Evolutionary conservation across 2,888 invertebrate species (phyloP).

Genomic region (Aleiodes leptofemur): DNA sequence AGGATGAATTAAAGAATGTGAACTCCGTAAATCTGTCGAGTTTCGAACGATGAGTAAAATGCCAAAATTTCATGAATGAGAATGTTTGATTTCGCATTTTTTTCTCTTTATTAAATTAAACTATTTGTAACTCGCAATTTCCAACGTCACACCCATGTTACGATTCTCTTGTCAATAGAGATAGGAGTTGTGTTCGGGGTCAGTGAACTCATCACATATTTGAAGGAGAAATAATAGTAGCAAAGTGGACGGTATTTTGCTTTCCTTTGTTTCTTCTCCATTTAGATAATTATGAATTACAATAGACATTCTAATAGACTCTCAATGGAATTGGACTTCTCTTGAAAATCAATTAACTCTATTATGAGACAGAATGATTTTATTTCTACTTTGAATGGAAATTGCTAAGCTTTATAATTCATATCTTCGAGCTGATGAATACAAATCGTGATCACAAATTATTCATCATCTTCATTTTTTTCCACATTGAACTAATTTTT

Average conservation of each 20-base stretch:
- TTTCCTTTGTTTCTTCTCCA: constrained; percentile 1
- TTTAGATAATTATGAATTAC: no score
- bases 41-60: no score
- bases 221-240: background rate
- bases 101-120: constrained; percentile 22
- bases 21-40: background rate
- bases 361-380: no score
- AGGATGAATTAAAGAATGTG: constrained; percentile 18
- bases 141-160: constrained; percentile 54
- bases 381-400: background rate
- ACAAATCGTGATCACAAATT: background rate
- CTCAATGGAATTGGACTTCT: background rate
- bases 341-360: no score
- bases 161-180: constrained; percentile 42
- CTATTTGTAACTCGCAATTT: constrained; percentile 37
- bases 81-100: background rate
- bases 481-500: background rate
- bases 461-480: constrained; percentile 7
- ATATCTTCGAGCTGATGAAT: background rate
- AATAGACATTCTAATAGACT: constrained; percentile 2
- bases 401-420: background rate
- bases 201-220: constrained; percentile 23
- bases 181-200: constrained; percentile 2
- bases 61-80: no score
- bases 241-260: constrained; percentile 16